Evolutionary conservation across 2,797 vertebrate species (phyloP), one percentile per base, ranked within the genome.

Genomic region (Pseudochaenichthys georgianus): DNA sequence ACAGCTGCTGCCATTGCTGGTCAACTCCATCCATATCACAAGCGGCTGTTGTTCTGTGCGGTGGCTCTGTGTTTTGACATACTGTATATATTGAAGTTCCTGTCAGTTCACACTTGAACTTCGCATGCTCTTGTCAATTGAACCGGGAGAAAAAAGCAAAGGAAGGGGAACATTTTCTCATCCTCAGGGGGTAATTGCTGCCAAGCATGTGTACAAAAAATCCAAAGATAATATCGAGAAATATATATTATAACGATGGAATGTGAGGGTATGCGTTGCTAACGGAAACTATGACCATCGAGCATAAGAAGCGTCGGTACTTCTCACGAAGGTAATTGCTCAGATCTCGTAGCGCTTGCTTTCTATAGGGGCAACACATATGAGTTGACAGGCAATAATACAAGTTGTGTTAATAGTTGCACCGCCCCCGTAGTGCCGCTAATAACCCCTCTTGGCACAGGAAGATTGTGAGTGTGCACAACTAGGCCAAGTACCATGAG

Each of bases 1-100:
- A 81, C 81, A 87, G 83, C 80, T 83, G 70, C 77, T 89, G 83
- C 79, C 78, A 87, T 85, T 89, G 91, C 80, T 79, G 74, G 71
- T 85, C 72, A 87, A 84, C 55, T 80, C 66, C 55, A 75, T 82
- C 86, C 78, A 64, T 82, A 87, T 84, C 78, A 70, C 73, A 69
- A 28, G 75, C 72, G 67, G 73, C 16, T 83, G 73, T 48, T 68
- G 63, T 70, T 63, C 64, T 73, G 42, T 64, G 69, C 34, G 74
- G 50, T 68, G 75, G 17, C 70, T 63, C 41, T 67, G 68, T 60
- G 70, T 65, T 67, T 73, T 61, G 55, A 80, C 58, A 70, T 31
- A 15, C 41, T 63, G 54, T 51, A 64, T 41, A 53, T 47, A 68
- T 41, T 64, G 38, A 67, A 79, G 75, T 69, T 65, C 53, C 48